phyloP scores from a whole-genome alignment of 2,113 vertebrate species.

The Caracal caracal region DNA sequence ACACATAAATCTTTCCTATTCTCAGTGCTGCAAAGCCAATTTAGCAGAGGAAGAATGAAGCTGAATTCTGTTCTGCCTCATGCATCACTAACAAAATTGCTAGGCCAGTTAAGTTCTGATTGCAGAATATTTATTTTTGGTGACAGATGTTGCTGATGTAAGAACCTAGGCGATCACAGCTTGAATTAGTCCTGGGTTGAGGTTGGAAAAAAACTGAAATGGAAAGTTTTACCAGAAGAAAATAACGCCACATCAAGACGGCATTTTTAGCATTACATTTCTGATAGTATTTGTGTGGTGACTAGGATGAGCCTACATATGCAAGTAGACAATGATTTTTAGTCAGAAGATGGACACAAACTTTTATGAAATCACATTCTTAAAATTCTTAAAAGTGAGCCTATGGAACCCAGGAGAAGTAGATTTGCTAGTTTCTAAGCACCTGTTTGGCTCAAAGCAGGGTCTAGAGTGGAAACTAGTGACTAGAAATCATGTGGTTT shows the following conservation, averaged over 20 bases:
- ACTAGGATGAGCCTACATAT: background rate
- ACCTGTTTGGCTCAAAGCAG: background rate
- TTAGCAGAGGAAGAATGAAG: constrained; percentile 62
- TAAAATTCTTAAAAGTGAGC: background rate
- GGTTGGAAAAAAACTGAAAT: background rate
- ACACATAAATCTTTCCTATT: constrained; percentile 61
- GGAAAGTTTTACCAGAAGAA: constrained; percentile 46
- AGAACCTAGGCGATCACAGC: constrained; percentile 32
- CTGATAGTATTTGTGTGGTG: background rate
- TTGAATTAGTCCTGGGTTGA: constrained; percentile 47
- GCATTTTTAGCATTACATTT: constrained; percentile 7
- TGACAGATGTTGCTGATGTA: constrained; percentile 70
- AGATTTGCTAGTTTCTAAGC: background rate
- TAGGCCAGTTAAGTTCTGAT: constrained; percentile 68
- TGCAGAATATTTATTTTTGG: constrained; percentile 73
- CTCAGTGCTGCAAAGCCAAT: constrained; percentile 32
- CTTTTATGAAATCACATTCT: background rate
- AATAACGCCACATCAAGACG: background rate
- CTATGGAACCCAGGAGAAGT: background rate
- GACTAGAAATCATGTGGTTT: background rate
- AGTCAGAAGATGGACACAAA: background rate
- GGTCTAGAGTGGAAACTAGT: background rate
- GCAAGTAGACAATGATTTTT: background rate
- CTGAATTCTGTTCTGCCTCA: constrained; percentile 55
- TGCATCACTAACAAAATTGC: constrained; percentile 70